phyloP scores from a whole-genome alignment of 2,113 vertebrate species.

The Micromys minutus region DNA sequence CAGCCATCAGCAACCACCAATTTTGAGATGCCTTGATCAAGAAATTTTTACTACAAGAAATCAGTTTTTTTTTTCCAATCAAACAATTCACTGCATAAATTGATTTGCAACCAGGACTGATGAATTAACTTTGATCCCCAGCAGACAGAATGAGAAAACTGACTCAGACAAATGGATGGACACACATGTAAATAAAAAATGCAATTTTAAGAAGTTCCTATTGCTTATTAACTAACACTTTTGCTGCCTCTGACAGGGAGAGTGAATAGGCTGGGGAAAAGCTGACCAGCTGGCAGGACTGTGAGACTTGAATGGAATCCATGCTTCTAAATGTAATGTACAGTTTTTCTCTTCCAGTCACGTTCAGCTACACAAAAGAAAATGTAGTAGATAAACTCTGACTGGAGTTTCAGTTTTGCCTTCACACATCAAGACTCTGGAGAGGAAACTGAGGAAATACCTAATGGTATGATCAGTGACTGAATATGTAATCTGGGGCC shows the following conservation, averaged over 20 bases:
- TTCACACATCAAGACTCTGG: not conserved
- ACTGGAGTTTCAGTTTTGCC: not conserved
- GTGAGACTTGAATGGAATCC: not conserved
- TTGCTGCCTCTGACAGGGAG: not conserved
- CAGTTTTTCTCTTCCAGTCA: not conserved
- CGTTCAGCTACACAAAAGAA: not conserved
- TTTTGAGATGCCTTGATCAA: not conserved
- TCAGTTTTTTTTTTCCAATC: not conserved
- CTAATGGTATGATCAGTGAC: not conserved
- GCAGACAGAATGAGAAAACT: not conserved
- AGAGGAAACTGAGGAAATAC: not conserved
- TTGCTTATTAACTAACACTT: not conserved
- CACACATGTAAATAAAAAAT: not conserved
- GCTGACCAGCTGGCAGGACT: not conserved
- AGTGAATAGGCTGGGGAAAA: not conserved
- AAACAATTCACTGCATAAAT: not conserved
- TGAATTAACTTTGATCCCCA: not conserved
- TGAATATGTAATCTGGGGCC: not conserved
- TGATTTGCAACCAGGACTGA: not conserved
- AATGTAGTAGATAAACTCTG: not conserved
- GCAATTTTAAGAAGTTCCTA: not conserved
- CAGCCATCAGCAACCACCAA: not conserved
- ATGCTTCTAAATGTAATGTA: not conserved
- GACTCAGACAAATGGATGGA: not conserved
- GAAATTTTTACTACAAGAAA: not conserved